A percentile compares a stretch with the other conserved stretches of the same genome.
Evolutionary conservation across 1,140 invertebrate species (phyloP).

Genomic region (Dendrolimus punctatus): DNA sequence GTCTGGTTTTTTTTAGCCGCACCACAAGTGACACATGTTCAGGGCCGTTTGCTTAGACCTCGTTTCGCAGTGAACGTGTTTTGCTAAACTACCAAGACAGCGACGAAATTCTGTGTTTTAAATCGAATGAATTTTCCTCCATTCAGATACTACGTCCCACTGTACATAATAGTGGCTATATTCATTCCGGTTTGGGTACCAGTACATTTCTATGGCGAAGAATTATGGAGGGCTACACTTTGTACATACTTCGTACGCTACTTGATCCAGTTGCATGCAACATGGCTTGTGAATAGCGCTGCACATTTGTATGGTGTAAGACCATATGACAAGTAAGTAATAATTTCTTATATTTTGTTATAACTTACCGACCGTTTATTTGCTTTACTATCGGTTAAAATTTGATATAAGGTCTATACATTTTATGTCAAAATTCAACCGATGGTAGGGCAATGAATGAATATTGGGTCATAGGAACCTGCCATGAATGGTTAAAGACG

Average conservation of each 20-base stretch:
- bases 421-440: too few relatives aligned
- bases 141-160: slow-evolving; percentile 78
- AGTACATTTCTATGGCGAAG: slow-evolving; percentile 80
- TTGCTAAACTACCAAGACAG: too few relatives aligned
- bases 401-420: too few relatives aligned
- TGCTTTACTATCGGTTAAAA: too few relatives aligned
- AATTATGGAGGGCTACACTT: slow-evolving; percentile 70
- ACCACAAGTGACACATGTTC: too few relatives aligned
- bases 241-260: slow-evolving; percentile 79
- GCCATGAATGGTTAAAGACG: slow-evolving; percentile 2
- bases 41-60: too few relatives aligned
- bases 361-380: too few relatives aligned
- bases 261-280: slow-evolving; percentile 79
- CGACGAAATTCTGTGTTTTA: too few relatives aligned
- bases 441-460: too few relatives aligned
- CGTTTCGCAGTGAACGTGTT: too few relatives aligned
- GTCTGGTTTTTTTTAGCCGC: too few relatives aligned
- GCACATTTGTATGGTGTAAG: slow-evolving; percentile 62
- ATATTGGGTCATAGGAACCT: slow-evolving; percentile 49
- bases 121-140: slow-evolving; percentile 4
- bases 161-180: slow-evolving; percentile 78
- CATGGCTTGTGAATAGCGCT: slow-evolving; percentile 90
- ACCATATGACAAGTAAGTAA: slow-evolving; percentile 60
- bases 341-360: too few relatives aligned
- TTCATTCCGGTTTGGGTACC: slow-evolving; percentile 78